A percentile compares a stretch with the other conserved stretches of the same genome.
Evolutionary conservation across 2,797 vertebrate species (phyloP).

Genomic region (Anniella stebbinsi): DNA sequence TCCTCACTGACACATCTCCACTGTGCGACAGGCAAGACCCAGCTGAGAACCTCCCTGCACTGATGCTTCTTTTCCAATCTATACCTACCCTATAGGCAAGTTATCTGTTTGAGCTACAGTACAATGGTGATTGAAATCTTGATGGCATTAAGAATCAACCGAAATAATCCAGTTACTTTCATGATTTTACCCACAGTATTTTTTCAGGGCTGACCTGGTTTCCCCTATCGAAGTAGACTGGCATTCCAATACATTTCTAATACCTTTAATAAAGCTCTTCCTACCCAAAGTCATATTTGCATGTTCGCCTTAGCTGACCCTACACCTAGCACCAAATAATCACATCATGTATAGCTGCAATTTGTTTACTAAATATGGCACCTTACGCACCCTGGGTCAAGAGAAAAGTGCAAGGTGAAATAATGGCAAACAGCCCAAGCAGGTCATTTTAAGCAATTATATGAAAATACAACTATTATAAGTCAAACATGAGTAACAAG

Average conservation of each 20-base stretch:
- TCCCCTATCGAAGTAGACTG: not conserved
- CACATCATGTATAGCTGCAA: conserved; percentile 53
- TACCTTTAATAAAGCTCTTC: conserved; percentile 31
- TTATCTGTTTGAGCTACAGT: not conserved
- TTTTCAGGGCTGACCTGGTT: not conserved
- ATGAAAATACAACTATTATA: conserved; percentile 74
- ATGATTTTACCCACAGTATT: not conserved
- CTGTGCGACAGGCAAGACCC: not conserved
- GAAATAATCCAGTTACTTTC: not conserved
- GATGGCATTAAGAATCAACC: not conserved
- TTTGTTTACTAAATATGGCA: conserved; percentile 61
- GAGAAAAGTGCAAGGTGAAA: conserved; percentile 59
- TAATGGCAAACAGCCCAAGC: conserved; percentile 66
- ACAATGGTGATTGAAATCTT: not conserved
- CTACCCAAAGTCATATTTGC: conserved; percentile 19
- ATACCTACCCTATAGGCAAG: not conserved
- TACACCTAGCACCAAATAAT: conserved; percentile 11
- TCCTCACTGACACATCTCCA: not conserved
- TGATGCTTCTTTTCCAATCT: not conserved
- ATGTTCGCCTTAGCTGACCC: conserved; percentile 45
- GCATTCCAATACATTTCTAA: not conserved
- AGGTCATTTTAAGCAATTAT: conserved; percentile 72
- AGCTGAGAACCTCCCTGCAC: not conserved
- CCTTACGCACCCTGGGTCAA: conserved; percentile 41
- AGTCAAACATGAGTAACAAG: conserved; percentile 73